phyloP scores from a whole-genome alignment of 2,797 vertebrate genomes.

The Melanotaenia trifasciata region DNA sequence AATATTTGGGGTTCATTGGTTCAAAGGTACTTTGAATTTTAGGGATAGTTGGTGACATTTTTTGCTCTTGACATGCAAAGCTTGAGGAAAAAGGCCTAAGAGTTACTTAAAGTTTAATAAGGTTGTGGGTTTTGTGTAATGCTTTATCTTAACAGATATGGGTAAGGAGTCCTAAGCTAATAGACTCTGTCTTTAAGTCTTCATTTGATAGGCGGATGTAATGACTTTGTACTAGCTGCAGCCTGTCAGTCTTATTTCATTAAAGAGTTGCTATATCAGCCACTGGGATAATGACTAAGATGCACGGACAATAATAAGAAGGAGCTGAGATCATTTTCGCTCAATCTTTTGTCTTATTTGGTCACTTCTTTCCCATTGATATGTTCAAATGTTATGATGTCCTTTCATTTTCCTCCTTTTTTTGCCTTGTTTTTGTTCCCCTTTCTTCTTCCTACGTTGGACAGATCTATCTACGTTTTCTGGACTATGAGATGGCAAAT shows the following conservation, averaged over 20 bases:
- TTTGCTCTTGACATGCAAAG: slow-evolving; percentile 17
- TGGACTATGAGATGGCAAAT: slow-evolving; percentile 99
- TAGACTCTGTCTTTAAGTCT: slow-evolving; percentile 45
- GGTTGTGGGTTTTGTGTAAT: slow-evolving; percentile 48
- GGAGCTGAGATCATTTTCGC: slow-evolving; percentile 31
- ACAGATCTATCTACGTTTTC: slow-evolving; percentile 97
- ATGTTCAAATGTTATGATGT: neutral
- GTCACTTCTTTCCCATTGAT: slow-evolving; percentile 15
- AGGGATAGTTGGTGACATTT: slow-evolving; percentile 21
- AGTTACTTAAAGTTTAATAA: slow-evolving; percentile 43
- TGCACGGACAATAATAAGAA: slow-evolving; percentile 32
- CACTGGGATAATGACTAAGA: slow-evolving; percentile 42
- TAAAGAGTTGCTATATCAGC: slow-evolving; percentile 51
- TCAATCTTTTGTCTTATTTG: slow-evolving; percentile 5
- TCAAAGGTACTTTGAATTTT: slow-evolving; percentile 17
- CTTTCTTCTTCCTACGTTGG: slow-evolving; percentile 24
- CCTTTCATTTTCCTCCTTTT: slow-evolving; percentile 12
- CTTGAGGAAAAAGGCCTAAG: slow-evolving; percentile 28
- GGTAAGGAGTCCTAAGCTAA: slow-evolving; percentile 52
- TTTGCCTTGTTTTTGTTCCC: slow-evolving; percentile 4
- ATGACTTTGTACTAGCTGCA: slow-evolving; percentile 60
- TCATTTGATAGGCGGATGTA: slow-evolving; percentile 58
- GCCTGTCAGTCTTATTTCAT: slow-evolving; percentile 65
- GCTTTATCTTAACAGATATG: slow-evolving; percentile 53
- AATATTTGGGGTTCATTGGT: neutral